Evolutionary conservation across 2,888 invertebrate species (phyloP).

Genomic region (Ceriagrion tenellum): DNA sequence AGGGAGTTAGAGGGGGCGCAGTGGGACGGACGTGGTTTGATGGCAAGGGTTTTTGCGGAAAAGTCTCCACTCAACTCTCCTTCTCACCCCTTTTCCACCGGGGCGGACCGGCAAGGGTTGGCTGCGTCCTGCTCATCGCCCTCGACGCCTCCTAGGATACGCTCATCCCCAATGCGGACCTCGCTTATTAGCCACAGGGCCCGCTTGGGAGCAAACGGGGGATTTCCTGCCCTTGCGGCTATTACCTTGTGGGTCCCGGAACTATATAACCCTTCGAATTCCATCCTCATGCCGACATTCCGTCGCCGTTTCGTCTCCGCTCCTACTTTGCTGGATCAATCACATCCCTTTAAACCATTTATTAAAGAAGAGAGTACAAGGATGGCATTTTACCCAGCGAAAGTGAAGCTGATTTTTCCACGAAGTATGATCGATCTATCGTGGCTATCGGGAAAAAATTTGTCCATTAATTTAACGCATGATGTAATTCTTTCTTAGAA

Average conservation of each 20-base stretch:
- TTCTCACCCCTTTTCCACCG: background rate
- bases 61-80: background rate
- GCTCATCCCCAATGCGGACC: background rate
- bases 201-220: background rate
- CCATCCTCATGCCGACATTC: too few relatives aligned
- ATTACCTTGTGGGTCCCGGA: background rate
- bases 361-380: too few relatives aligned
- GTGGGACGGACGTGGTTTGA: background rate
- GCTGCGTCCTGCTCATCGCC: background rate
- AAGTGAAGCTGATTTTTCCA: too few relatives aligned
- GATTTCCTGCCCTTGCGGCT: background rate
- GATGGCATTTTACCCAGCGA: too few relatives aligned
- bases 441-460: too few relatives aligned
- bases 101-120: background rate
- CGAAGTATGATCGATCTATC: too few relatives aligned
- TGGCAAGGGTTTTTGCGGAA: background rate
- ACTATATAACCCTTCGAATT: background rate
- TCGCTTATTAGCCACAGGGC: background rate
- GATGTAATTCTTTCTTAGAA: too few relatives aligned
- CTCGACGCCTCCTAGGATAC: background rate
- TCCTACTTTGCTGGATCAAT: too few relatives aligned
- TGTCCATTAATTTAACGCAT: too few relatives aligned
- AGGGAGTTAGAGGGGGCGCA: background rate
- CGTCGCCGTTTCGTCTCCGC: too few relatives aligned
- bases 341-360: too few relatives aligned